A percentile compares a stretch with the other conserved stretches of the same genome.
These are phyloP conservation scores for Drosophila santomea DNA, from an alignment of 1,140 invertebrate genomes.

Conservation along the genomic window DNA sequence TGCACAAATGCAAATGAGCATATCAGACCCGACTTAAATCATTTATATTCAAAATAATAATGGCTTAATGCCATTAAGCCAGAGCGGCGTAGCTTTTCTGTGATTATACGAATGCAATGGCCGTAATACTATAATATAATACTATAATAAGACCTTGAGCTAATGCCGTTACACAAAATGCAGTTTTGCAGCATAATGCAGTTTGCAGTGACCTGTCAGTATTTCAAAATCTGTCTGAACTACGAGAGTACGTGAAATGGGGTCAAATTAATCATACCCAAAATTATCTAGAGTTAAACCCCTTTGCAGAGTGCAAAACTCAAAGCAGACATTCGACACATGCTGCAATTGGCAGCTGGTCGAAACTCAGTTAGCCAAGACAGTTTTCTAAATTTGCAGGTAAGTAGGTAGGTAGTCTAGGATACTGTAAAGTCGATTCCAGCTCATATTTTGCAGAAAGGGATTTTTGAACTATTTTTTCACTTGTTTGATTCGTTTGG, in stretches of 20 bases:
- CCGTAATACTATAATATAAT: too few relatives aligned
- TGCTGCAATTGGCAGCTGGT: constrained; percentile 11
- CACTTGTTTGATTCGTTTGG: constrained; percentile 44
- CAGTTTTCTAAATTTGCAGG: not conserved
- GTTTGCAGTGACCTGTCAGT: constrained; percentile 5
- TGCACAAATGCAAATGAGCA: constrained; percentile 1
- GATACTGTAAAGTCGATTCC: not conserved
- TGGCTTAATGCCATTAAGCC: not conserved
- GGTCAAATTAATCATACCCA: constrained; percentile 7
- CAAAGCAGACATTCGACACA: too few relatives aligned
- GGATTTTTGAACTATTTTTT: constrained; percentile 13
- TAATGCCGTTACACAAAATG: not conserved
- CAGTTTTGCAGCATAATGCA: not conserved
- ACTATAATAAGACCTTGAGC: too few relatives aligned
- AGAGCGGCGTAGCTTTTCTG: too few relatives aligned
- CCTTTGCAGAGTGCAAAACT: not conserved
- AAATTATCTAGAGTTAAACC: not conserved
- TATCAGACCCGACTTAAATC: constrained; percentile 9
- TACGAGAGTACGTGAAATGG: not conserved
- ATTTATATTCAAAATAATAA: constrained; percentile 1
- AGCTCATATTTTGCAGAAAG: not conserved
- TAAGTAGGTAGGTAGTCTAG: not conserved
- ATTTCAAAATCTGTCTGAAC: not conserved
- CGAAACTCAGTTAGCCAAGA: not conserved
- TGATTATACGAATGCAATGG: too few relatives aligned